Evolutionary conservation across 2,113 vertebrate species (phyloP).

Genomic region (Ictidomys tridecemlineatus): DNA sequence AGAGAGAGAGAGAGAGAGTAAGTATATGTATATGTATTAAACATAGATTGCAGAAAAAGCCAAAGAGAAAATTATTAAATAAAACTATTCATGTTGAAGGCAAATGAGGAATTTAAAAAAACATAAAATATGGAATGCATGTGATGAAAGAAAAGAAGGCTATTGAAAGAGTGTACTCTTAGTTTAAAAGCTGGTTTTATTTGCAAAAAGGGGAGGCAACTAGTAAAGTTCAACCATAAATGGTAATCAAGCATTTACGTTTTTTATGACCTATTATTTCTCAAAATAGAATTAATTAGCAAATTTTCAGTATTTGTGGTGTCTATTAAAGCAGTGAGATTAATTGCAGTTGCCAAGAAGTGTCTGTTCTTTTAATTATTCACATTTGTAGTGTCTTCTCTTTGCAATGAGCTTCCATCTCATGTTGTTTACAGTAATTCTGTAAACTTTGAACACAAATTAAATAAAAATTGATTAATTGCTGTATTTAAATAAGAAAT

Average conservation of each 20-base stretch:
- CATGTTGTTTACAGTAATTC: slow-evolving; percentile 27
- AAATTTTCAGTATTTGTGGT: slow-evolving; percentile 17
- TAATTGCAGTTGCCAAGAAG: slow-evolving; percentile 41
- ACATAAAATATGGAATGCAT: neutral
- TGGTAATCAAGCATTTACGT: neutral
- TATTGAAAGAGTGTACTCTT: neutral
- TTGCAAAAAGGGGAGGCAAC: neutral
- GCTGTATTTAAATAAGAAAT: neutral
- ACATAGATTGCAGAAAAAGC: neutral
- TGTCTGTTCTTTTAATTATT: slow-evolving; percentile 15
- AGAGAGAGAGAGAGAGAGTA: too few species aligned
- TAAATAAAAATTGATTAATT: slow-evolving; percentile 48
- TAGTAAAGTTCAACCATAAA: neutral
- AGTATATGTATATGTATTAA: too few species aligned
- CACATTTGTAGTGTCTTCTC: neutral
- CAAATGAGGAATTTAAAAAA: slow-evolving; percentile 17
- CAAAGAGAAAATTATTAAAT: neutral
- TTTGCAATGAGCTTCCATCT: neutral
- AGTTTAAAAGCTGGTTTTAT: neutral
- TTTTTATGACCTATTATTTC: slow-evolving; percentile 35
- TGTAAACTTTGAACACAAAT: slow-evolving; percentile 14
- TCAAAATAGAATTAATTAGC: slow-evolving; percentile 50
- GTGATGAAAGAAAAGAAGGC: neutral
- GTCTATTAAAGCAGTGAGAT: neutral
- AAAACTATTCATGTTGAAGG: neutral